Base-by-base conservation (phyloP, 37 sponge, comb jelly and placozoan genomes). In the Amphimedon queenslandica region DNA sequence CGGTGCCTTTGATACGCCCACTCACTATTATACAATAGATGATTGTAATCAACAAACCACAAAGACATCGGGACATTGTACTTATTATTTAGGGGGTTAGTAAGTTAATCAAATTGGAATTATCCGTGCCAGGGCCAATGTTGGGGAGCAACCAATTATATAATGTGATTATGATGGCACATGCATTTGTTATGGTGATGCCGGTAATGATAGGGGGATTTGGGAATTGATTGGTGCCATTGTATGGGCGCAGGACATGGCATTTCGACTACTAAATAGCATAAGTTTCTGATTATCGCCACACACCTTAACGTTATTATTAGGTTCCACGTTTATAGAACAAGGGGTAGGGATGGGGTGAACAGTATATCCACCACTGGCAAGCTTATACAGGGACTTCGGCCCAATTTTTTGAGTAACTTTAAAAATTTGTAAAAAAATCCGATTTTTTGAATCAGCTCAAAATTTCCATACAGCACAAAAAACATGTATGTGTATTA, bases 191-290 rank as follows among this genome's bases (percentile, higher is more conserved):
- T 56, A 71, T 89, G 71, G 90, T 84, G 32, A 89, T 89, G 90
- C 90, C 90, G 20, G 77, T 89, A 3, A 77, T 89, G 77, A 89
- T 89, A 24, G 91, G 91, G 60, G 87, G 87, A 31, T 85, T 85
- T 81, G 87, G 87, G 34, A 85, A 90, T 77, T 85, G 82, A 57
- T 81, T 90, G 35, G 82, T 90, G 20, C 91, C 91, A 16, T 58
- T 90, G 30, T 86, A 82, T 78, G 91, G 38, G 75, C 88, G 4
- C 91, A 89, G 55, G 91, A 90, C 75, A 92, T 89, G 86, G 90
- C 90, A 32, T 89, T 89, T 76, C 90, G 87, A 18, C 40, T 87
- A 58, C 67, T 89, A 66, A 89, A 89, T 71, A 89, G 84, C 84
- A 80, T 89, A 38, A 89, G 90, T 80, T 89, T 89, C 77, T 89